Percentiles rank a stretch among this genome's conserved stretches.
These are phyloP conservation scores for Rhopalosiphum maidis DNA, from an alignment of 1,140 invertebrate species.

Conservation along the genomic window DNA sequence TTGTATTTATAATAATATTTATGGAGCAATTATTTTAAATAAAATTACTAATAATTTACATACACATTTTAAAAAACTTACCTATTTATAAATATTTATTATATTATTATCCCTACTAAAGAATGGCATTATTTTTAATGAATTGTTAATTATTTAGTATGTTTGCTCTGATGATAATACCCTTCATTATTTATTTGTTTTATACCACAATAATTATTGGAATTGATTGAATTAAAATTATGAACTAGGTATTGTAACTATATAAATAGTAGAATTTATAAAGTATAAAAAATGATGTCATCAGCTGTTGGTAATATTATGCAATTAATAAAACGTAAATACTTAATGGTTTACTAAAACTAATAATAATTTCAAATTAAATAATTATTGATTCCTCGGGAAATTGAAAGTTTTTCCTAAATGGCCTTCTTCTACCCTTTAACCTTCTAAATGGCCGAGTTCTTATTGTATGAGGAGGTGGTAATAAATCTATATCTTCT, in stretches of 20 bases:
- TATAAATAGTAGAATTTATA: neutral
- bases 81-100: neutral
- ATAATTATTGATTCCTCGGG: constrained; percentile 35
- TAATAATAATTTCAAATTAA: constrained; percentile 7
- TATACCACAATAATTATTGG: neutral
- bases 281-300: neutral
- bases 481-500: constrained; percentile 45
- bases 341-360: neutral
- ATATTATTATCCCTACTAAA: neutral
- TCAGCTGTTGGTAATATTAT: neutral
- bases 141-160: neutral
- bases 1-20: neutral
- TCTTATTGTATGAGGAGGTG: constrained; percentile 28
- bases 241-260: neutral
- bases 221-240: neutral
- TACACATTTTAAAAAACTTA: neutral
- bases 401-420: constrained; percentile 49
- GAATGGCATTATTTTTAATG: neutral
- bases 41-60: neutral
- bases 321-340: neutral
- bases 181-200: neutral
- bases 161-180: neutral
- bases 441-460: constrained; percentile 22
- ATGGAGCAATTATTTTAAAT: neutral
- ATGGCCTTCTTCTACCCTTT: constrained; percentile 45